These are phyloP conservation scores for Marronus borbonicus DNA, from an alignment of 2,888 invertebrate species.

Conservation along the genomic window DNA sequence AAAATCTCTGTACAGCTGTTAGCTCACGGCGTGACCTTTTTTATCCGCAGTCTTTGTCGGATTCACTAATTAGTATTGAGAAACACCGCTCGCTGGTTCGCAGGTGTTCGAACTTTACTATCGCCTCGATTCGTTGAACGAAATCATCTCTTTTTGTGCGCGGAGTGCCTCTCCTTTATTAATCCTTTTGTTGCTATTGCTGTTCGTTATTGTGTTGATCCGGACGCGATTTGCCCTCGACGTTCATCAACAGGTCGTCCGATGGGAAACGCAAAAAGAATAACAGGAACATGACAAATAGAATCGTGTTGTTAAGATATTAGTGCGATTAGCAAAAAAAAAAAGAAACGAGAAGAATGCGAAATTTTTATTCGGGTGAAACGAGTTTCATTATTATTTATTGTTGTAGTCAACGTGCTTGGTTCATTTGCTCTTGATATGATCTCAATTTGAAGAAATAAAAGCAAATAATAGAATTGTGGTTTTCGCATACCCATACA, in stretches of 20 bases:
- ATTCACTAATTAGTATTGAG: conserved; percentile 60
- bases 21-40: conserved; percentile 44
- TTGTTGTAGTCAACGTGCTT: neutral
- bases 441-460: neutral
- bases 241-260: neutral
- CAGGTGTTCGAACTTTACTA: conserved; percentile 60
- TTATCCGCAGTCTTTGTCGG: conserved; percentile 53
- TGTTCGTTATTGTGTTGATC: conserved; percentile 16
- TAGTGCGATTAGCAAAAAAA: too few relatives aligned
- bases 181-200: conserved; percentile 15
- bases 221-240: conserved; percentile 1
- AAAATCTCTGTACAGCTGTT: conserved; percentile 48
- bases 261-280: conserved; percentile 3
- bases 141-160: conserved; percentile 57
- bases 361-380: neutral
- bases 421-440: neutral
- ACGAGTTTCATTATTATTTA: neutral
- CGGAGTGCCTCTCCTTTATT: conserved; percentile 44
- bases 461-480: neutral
- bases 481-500: too few relatives aligned
- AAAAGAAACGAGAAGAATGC: neutral
- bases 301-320: neutral
- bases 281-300: conserved; percentile 4
- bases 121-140: conserved; percentile 58
- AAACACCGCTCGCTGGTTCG: conserved; percentile 58